These are phyloP conservation scores for Trogon surrucura DNA, from an alignment of 2,113 vertebrate genomes.

Conservation along the genomic window DNA sequence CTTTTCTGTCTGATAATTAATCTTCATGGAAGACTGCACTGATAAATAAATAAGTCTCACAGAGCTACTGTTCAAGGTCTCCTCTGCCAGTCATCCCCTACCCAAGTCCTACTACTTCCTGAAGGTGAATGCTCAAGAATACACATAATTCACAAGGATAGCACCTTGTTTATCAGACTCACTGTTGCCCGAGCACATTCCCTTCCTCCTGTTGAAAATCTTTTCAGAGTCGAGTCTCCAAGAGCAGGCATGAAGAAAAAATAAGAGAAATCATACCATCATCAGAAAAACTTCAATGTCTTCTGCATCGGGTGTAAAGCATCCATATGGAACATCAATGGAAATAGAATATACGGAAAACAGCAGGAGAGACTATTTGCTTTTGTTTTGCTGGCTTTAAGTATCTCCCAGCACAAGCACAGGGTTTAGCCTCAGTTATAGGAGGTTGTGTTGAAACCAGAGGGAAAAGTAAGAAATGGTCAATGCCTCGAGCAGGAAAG, in stretches of 20 bases:
- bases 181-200: not conserved
- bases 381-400: not conserved
- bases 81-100: not conserved
- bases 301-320: rapidly evolving
- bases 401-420: not conserved
- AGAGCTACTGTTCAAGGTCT: not conserved
- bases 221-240: not conserved
- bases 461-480: not conserved
- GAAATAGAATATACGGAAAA: rapidly evolving
- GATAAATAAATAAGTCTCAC: not conserved
- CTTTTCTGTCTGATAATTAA: not conserved
- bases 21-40: not conserved
- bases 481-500: not conserved
- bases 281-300: not conserved
- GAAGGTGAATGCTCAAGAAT: not conserved
- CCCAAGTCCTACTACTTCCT: not conserved
- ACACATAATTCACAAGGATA: not conserved
- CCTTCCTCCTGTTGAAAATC: not conserved
- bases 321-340: not conserved
- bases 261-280: not conserved
- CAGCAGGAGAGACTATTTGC: rapidly evolving
- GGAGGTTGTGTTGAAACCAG: not conserved
- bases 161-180: not conserved
- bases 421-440: not conserved
- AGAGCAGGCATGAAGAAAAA: not conserved